phyloP scores from a whole-genome alignment of 2,113 vertebrate genomes.

The Sinosuthora webbiana region DNA sequence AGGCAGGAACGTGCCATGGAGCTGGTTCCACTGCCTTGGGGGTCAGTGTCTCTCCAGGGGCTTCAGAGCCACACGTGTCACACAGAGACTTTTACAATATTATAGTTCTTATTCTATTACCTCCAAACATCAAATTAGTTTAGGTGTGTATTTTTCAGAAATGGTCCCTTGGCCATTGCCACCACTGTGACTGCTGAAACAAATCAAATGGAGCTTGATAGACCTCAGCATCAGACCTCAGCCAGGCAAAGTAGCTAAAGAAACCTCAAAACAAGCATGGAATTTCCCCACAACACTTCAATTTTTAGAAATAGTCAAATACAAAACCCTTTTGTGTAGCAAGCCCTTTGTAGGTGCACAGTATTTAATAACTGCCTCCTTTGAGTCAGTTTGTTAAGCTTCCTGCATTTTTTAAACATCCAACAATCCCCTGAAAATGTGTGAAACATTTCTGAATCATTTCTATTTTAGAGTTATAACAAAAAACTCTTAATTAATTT shows the following conservation, averaged over 20 bases:
- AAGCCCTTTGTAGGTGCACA: neutral
- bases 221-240: neutral
- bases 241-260: neutral
- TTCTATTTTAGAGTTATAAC: neutral
- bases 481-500: neutral
- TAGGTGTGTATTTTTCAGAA: neutral
- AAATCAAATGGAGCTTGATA: neutral
- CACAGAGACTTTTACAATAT: neutral
- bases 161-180: neutral
- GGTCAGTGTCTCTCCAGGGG: neutral
- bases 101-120: neutral
- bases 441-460: neutral
- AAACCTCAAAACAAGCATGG: neutral
- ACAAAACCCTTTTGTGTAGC: neutral
- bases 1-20: accelerated
- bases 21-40: neutral
- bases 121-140: neutral
- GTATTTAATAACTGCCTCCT: neutral
- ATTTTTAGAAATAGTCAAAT: neutral
- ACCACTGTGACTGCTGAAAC: neutral
- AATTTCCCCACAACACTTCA: neutral
- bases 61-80: neutral
- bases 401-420: neutral
- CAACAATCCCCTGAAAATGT: neutral
- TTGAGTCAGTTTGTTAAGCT: neutral